Conservation (phyloP, 2,113 vertebrate species). For the Recurvirostra avosetta region DNA sequence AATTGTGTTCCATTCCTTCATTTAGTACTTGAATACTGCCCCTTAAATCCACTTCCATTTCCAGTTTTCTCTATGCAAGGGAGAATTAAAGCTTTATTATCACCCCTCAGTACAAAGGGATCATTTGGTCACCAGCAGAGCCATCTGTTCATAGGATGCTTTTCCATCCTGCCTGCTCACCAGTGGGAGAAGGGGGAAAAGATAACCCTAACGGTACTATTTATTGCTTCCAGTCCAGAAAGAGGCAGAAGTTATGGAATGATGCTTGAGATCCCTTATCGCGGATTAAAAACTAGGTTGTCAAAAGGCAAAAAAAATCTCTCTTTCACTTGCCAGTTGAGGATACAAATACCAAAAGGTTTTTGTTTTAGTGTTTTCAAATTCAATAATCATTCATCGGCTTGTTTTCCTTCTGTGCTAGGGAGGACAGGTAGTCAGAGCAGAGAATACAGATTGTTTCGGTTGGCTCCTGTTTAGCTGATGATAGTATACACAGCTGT, state of each 20-base stretch:
- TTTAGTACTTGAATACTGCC: not conserved
- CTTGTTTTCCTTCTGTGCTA: constrained; percentile 10
- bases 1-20: not conserved
- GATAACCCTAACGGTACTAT: not conserved
- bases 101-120: not conserved
- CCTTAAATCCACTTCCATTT: not conserved
- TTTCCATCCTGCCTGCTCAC: not conserved
- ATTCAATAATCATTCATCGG: not conserved
- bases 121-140: not conserved
- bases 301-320: not conserved
- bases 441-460: constrained; percentile 40
- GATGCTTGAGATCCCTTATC: not conserved
- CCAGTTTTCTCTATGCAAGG: not conserved
- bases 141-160: not conserved
- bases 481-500: constrained; percentile 51
- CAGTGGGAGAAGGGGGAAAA: not conserved
- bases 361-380: constrained; percentile 16
- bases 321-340: not conserved
- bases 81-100: not conserved
- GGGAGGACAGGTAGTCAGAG: constrained; percentile 50
- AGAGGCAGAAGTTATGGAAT: constrained; percentile 1
- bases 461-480: constrained; percentile 34
- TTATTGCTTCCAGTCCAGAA: not conserved
- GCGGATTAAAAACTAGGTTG: not conserved
- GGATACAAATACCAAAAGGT: not conserved